Conservation (phyloP, 2,113 vertebrate genomes). For the Cervus canadensis region DNA sequence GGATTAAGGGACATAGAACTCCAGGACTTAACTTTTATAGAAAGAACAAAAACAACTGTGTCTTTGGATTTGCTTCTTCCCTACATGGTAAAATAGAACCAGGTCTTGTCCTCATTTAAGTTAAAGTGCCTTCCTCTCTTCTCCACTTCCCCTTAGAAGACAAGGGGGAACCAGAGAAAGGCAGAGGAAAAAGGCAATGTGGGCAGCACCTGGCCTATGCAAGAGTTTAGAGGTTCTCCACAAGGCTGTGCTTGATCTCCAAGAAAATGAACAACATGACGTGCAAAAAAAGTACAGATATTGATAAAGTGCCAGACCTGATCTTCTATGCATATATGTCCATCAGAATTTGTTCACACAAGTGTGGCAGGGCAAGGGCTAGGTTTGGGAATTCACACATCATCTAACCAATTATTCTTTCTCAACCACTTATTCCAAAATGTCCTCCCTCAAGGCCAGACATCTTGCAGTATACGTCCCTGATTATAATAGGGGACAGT, state of each 20-base stretch:
- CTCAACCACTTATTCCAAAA: not conserved
- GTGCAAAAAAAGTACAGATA: not conserved
- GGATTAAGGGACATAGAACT: not conserved
- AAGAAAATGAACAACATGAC: not conserved
- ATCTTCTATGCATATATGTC: not conserved
- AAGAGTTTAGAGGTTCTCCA: not conserved
- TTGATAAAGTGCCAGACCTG: not conserved
- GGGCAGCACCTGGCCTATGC: not conserved
- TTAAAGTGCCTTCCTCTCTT: not conserved
- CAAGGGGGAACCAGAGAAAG: not conserved
- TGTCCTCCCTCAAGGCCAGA: not conserved
- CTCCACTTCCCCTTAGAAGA: not conserved
- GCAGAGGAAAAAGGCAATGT: not conserved
- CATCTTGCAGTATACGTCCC: not conserved
- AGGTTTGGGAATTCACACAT: not conserved
- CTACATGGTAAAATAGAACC: not conserved
- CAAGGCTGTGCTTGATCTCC: not conserved
- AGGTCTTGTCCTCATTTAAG: not conserved
- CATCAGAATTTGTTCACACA: not conserved
- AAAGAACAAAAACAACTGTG: not conserved
- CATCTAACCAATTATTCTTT: not conserved
- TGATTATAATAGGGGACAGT: not conserved
- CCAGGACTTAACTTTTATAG: not conserved
- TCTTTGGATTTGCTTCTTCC: conserved; percentile 8
- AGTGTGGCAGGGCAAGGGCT: not conserved